A percentile compares a stretch with the other conserved stretches of the same genome.
phyloP scores from a whole-genome alignment of 2,888 invertebrate species.

The Plagodis dolabraria region DNA sequence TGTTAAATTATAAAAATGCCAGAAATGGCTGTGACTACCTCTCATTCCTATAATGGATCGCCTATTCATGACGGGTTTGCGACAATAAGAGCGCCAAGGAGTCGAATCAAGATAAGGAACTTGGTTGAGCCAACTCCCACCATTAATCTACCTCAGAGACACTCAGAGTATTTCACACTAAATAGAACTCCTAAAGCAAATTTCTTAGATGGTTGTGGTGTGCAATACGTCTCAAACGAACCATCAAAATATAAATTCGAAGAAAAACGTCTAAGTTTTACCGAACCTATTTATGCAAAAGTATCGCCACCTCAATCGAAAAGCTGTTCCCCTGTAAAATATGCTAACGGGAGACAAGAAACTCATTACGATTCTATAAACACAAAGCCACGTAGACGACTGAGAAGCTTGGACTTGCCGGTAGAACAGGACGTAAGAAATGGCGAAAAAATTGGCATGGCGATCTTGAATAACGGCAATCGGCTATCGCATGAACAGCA shows the following conservation, averaged over 20 bases:
- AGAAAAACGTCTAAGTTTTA: slow-evolving; percentile 71
- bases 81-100: slow-evolving; percentile 89
- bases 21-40: slow-evolving; percentile 76
- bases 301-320: slow-evolving; percentile 70
- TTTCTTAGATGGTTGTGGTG: slow-evolving; percentile 72
- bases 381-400: slow-evolving; percentile 75
- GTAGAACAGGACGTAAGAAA: slow-evolving; percentile 61
- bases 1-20: slow-evolving; percentile 43
- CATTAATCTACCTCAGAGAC: slow-evolving; percentile 76
- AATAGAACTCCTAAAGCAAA: slow-evolving; percentile 74
- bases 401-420: slow-evolving; percentile 73
- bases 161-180: slow-evolving; percentile 80
- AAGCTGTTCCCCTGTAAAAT: slow-evolving; percentile 70
- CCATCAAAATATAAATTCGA: slow-evolving; percentile 46
- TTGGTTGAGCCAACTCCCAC: slow-evolving; percentile 73
- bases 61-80: slow-evolving; percentile 94
- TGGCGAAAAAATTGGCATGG: slow-evolving; percentile 66
- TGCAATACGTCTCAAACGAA: slow-evolving; percentile 67
- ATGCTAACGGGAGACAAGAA: slow-evolving; percentile 63
- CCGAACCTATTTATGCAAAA: slow-evolving; percentile 81
- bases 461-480: slow-evolving; percentile 72
- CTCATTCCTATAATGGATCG: slow-evolving; percentile 76
- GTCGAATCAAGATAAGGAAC: slow-evolving; percentile 78
- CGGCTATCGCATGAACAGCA: slow-evolving; percentile 69
- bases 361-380: slow-evolving; percentile 80